These are phyloP conservation scores for Corynorhinus townsendii DNA, from an alignment of 2,113 vertebrate species.

Conservation along the genomic window DNA sequence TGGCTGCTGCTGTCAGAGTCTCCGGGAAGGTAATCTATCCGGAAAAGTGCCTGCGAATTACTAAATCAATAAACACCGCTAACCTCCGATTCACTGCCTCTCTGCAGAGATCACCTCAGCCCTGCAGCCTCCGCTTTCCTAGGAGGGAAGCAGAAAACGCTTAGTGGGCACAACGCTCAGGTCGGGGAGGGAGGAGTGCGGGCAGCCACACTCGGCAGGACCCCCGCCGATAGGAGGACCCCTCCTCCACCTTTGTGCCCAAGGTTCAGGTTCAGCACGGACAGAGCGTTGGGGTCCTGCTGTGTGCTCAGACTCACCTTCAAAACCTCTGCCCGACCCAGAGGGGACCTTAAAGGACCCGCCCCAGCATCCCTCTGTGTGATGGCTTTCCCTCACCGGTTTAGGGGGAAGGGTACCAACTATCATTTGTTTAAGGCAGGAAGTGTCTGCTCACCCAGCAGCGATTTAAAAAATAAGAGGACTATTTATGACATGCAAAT, in stretches of 20 bases:
- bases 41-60: constrained; percentile 69
- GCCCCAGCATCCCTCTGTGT: rapidly evolving
- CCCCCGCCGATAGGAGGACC: rapidly evolving
- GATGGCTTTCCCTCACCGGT: not conserved
- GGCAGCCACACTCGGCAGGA: not conserved
- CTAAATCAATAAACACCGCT: constrained; percentile 75
- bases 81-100: constrained; percentile 60
- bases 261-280: not conserved
- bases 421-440: not conserved
- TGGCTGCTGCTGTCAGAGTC: constrained; percentile 49
- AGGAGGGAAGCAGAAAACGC: constrained; percentile 34
- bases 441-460: not conserved
- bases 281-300: not conserved
- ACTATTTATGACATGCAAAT: not conserved
- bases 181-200: not conserved
- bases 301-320: not conserved
- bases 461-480: not conserved
- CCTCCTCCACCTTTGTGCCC: not conserved
- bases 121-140: constrained; percentile 10
- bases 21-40: constrained; percentile 68
- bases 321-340: not conserved
- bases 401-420: not conserved
- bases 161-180: not conserved
- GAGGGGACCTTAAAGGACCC: not conserved
- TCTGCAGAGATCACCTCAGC: constrained; percentile 48